Evolutionary conservation across 1,140 invertebrate species (phyloP).

Genomic region (Hyposmocoma kahamanoa): DNA sequence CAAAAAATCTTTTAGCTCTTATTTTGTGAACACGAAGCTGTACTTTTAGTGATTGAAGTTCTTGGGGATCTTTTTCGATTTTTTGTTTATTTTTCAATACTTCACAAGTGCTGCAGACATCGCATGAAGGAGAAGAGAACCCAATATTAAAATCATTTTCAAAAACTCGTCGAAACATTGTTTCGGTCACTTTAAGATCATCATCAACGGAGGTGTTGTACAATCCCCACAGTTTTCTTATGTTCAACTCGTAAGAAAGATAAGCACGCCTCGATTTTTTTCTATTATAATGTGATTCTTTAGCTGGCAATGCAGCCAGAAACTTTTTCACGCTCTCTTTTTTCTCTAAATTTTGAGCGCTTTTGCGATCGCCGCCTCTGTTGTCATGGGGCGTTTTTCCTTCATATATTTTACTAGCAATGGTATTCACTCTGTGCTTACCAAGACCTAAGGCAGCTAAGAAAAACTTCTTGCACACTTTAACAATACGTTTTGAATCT

Average conservation of each 20-base stretch:
- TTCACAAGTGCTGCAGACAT: not conserved
- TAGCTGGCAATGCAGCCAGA: not conserved
- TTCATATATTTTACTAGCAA: not conserved
- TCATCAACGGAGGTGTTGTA: not conserved
- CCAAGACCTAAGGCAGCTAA: not conserved
- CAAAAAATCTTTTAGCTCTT: not conserved
- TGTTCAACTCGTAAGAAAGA: not conserved
- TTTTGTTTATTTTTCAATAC: not conserved
- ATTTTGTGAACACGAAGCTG: not conserved
- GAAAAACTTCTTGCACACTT: not conserved
- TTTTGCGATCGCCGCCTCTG: not conserved
- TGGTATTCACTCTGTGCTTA: not conserved
- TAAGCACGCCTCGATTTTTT: not conserved
- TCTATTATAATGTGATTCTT: not conserved
- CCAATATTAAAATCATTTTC: not conserved
- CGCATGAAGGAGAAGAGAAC: not conserved
- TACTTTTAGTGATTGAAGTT: not conserved
- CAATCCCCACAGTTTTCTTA: not conserved
- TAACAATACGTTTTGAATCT: not conserved
- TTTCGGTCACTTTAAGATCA: not conserved
- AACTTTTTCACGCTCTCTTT: not conserved
- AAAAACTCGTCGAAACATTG: not conserved
- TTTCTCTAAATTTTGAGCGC: not conserved
- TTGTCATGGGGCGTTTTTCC: not conserved
- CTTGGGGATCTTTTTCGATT: not conserved